Percentiles rank a stretch among this genome's conserved stretches.
phyloP scores from a whole-genome alignment of 1,140 invertebrate genomes.

The Fopius arisanus region DNA sequence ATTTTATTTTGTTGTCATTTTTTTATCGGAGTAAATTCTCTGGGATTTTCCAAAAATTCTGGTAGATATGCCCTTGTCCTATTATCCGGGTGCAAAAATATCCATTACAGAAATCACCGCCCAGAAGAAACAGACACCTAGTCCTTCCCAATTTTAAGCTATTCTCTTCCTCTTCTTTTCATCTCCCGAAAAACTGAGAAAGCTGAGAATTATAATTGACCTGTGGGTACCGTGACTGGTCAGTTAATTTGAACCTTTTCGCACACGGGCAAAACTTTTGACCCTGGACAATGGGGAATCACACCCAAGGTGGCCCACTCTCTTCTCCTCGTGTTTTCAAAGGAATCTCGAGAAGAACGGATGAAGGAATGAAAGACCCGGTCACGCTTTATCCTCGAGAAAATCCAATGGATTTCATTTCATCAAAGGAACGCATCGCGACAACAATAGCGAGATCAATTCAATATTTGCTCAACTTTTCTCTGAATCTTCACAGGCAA shows the following conservation, averaged over 20 bases:
- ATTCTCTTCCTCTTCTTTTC: not conserved
- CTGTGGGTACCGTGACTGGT: not conserved
- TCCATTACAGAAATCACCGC: no score
- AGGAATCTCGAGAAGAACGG: not conserved
- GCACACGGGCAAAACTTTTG: not conserved
- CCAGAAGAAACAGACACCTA: no score
- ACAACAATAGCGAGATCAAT: not conserved
- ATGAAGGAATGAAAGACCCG: not conserved
- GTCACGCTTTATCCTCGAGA: not conserved
- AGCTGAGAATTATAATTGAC: not conserved
- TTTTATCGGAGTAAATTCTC: no score
- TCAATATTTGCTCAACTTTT: not conserved
- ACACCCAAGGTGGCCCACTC: not conserved
- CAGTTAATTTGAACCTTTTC: slow-evolving; percentile 4
- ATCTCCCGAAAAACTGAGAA: not conserved
- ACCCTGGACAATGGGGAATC: not conserved
- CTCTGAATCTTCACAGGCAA: no score
- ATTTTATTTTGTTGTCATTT: no score
- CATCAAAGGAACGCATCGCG: not conserved
- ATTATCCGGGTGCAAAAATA: no score
- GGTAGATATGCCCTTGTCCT: no score
- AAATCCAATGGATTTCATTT: not conserved
- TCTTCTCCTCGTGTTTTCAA: no score
- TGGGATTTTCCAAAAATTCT: no score
- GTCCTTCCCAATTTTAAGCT: no score